Evolutionary conservation across 2,888 invertebrate genomes (phyloP).

Genomic region (Pseudolycoriella hygida): DNA sequence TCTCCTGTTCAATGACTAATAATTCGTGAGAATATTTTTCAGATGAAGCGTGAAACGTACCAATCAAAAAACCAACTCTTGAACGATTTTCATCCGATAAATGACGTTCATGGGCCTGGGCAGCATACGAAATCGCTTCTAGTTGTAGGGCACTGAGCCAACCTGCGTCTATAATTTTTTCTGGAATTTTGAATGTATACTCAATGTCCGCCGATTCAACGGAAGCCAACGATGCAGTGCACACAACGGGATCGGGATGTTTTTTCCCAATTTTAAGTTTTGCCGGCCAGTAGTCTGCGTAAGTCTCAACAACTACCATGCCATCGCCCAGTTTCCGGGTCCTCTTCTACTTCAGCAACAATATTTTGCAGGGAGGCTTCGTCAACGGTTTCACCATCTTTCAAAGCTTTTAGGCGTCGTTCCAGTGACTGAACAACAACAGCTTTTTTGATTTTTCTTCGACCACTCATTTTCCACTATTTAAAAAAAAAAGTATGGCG

Average conservation of each 20-base stretch:
- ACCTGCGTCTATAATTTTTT: conserved; percentile 57
- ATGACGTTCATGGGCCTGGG: conserved; percentile 77
- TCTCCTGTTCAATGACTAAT: conserved; percentile 39
- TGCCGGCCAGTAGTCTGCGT: conserved; percentile 93
- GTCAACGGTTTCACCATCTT: too few relatives aligned
- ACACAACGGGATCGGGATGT: conserved; percentile 92
- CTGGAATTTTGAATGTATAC: conserved; percentile 62
- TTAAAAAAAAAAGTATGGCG: too few relatives aligned
- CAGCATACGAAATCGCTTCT: conserved; percentile 87
- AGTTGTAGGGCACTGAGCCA: conserved; percentile 79
- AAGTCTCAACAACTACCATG: conserved; percentile 40
- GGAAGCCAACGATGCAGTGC: conserved; percentile 83
- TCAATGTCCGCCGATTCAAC: conserved; percentile 78
- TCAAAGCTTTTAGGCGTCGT: too few relatives aligned
- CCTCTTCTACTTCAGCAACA: not conserved
- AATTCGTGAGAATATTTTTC: not conserved
- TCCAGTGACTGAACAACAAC: too few relatives aligned
- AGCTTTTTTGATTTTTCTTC: too few relatives aligned
- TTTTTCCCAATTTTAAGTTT: conserved; percentile 63
- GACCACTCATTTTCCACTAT: too few relatives aligned
- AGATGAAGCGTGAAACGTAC: conserved; percentile 20
- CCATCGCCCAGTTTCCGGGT: not conserved
- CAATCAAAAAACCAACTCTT: conserved; percentile 87
- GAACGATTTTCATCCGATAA: conserved; percentile 37
- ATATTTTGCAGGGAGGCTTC: too few relatives aligned